A percentile compares a stretch with the other conserved stretches of the same genome.
These are phyloP conservation scores for Caenorhabditis sp. DNA, from an alignment of 2,888 invertebrate genomes.

Conservation along the genomic window DNA sequence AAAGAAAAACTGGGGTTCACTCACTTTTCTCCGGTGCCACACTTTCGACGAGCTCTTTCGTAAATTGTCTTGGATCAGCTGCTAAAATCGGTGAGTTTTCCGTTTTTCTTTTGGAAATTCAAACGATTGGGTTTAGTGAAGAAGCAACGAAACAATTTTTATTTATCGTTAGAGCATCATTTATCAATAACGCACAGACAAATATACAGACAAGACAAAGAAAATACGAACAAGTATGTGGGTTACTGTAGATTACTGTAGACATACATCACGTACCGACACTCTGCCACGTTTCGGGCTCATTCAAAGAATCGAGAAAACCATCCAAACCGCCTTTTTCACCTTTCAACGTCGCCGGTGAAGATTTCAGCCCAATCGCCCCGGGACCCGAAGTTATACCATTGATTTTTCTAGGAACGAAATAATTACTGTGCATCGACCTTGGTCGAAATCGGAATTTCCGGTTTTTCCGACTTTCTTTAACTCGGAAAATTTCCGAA, in stretches of 20 bases:
- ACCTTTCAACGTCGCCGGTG: constrained; percentile 32
- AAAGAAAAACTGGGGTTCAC: background rate
- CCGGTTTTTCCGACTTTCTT: no score
- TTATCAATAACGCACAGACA: background rate
- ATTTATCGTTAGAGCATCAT: background rate
- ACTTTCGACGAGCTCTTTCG: constrained; percentile 23
- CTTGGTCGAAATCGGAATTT: no score
- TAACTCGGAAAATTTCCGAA: no score
- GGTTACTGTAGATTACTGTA: constrained; percentile 2
- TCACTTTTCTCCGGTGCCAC: background rate
- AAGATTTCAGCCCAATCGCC: constrained; percentile 23
- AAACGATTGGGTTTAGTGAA: background rate
- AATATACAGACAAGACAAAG: no score
- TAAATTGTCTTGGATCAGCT: constrained; percentile 20
- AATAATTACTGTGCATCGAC: no score
- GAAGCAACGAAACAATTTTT: background rate
- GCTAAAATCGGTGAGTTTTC: constrained; percentile 12
- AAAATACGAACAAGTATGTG: background rate
- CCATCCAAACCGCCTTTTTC: constrained; percentile 35
- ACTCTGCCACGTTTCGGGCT: constrained; percentile 21
- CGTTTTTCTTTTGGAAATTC: no score
- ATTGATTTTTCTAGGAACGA: constrained; percentile 22
- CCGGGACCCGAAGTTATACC: constrained; percentile 23
- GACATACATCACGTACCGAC: constrained; percentile 22
- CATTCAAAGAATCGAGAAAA: constrained; percentile 16